Base-by-base conservation (phyloP, 37 sponge, comb jelly and placozoan genomes). In the Hexactinellida sp. region DNA sequence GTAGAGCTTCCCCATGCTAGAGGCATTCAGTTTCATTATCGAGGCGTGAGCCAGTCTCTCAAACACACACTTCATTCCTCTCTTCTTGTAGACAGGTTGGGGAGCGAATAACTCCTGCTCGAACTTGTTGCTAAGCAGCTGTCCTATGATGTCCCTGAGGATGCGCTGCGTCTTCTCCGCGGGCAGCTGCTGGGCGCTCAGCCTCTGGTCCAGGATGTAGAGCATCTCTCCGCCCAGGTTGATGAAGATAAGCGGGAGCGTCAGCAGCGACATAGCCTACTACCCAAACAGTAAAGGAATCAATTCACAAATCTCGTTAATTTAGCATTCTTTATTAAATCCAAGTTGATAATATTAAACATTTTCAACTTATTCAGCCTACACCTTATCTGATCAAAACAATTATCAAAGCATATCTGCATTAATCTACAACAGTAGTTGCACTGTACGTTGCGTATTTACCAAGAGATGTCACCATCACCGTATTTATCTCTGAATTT, bases 161-260 rank as follows among this genome's bases (percentile, higher is more conserved):
- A 95, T 95, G 93, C 76, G 24, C 34, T 63, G 28, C 0, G 85
- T 35, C 7, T 54, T 85, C 85, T 85, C 52, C 24, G 54, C 89
- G 38, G 37, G 25, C 0, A 63, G 21, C 10, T 87, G 84, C 55
- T 96, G 94, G n/a, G 95, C 95, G n/a, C 38, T 88, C 28, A 97
- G 90, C 35, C 98, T 38, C 86, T 97, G 98, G 82, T 97, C 88
- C 37, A 97, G 83, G 36, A 97, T 93, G 87, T 93, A 95, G 35
- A 97, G 38, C 98, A 97, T 95, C 84, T 97, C 98, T 9, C 96
- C 98, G 23, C 98, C 98, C 0, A 97, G 91, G 82, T 92, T 97
- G 85, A 97, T 86, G 87, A 93, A 97, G 36, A 97, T 86, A 7
- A 95, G 52, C 0, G 98, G 98, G 47, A 97, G 89, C 34, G 90